These are phyloP conservation scores for Azemiops feae DNA, from an alignment of 2,113 vertebrate genomes.

Conservation along the genomic window DNA sequence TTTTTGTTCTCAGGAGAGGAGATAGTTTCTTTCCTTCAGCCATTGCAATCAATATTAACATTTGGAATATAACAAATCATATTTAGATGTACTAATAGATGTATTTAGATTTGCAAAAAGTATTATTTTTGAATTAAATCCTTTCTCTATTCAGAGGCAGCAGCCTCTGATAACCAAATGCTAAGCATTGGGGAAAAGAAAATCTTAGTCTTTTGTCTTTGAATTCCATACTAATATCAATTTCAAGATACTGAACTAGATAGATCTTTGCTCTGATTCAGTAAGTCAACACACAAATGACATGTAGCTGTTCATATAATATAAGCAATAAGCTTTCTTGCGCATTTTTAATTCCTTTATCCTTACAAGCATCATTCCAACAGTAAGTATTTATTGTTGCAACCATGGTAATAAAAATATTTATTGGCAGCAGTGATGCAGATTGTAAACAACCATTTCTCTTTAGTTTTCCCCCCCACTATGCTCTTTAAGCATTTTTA, in stretches of 20 bases:
- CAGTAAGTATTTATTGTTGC: constrained; percentile 44
- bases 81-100: not conserved
- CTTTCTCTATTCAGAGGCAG: not conserved
- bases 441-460: constrained; percentile 31
- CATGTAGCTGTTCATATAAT: constrained; percentile 11
- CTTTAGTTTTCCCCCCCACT: constrained; percentile 10
- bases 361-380: constrained; percentile 39
- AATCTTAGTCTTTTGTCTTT: not conserved
- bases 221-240: not conserved
- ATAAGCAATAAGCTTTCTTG: constrained; percentile 43
- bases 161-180: not conserved
- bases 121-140: not conserved
- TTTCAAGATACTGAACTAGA: not conserved
- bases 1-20: not conserved
- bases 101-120: not conserved
- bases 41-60: not conserved
- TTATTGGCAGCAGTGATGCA: constrained; percentile 21
- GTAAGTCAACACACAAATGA: constrained; percentile 27
- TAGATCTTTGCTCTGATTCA: not conserved
- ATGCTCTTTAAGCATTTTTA: constrained; percentile 30
- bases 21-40: not conserved
- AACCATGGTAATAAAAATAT: constrained; percentile 45
- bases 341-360: constrained; percentile 43
- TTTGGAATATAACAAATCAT: not conserved
- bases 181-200: no score